These are phyloP conservation scores for Pristionchus mayeri DNA, from an alignment of 2,888 invertebrate genomes.

Conservation along the genomic window DNA sequence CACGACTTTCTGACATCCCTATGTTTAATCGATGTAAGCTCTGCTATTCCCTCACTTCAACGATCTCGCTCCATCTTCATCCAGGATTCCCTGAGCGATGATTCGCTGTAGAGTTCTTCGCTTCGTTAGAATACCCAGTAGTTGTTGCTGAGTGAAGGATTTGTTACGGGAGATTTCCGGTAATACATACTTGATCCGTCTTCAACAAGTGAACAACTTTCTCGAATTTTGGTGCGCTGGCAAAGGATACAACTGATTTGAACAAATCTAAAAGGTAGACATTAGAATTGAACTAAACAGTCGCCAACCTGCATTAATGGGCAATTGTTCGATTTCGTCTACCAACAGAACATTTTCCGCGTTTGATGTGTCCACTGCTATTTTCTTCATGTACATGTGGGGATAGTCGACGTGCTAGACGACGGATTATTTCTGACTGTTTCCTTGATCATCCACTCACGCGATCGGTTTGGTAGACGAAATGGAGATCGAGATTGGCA, in stretches of 20 bases:
- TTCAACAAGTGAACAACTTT: neutral
- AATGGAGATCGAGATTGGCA: neutral
- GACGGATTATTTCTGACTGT: no score
- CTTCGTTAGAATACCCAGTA: neutral
- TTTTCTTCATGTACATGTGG: constrained; percentile 5
- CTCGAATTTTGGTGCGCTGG: neutral
- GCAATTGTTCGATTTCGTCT: constrained; percentile 8
- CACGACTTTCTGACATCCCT: no score
- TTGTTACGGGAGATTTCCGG: no score
- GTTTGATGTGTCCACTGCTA: neutral
- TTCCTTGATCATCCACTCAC: neutral
- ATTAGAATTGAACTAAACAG: neutral
- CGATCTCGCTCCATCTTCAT: constrained; percentile 15
- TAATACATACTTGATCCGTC: neutral
- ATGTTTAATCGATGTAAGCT: neutral
- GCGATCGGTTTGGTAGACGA: constrained; percentile 10
- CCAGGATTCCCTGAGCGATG: neutral
- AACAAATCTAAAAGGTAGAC: neutral
- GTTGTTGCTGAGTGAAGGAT: neutral
- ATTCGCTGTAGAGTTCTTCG: neutral
- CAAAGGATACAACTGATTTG: neutral
- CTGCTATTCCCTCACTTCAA: constrained; percentile 1
- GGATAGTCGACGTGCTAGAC: neutral
- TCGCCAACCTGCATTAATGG: neutral
- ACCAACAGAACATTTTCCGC: neutral